A percentile compares a stretch with the other conserved stretches of the same genome.
phyloP scores from a whole-genome alignment of 2,888 invertebrate genomes.

The Andrena hattorfiana region DNA sequence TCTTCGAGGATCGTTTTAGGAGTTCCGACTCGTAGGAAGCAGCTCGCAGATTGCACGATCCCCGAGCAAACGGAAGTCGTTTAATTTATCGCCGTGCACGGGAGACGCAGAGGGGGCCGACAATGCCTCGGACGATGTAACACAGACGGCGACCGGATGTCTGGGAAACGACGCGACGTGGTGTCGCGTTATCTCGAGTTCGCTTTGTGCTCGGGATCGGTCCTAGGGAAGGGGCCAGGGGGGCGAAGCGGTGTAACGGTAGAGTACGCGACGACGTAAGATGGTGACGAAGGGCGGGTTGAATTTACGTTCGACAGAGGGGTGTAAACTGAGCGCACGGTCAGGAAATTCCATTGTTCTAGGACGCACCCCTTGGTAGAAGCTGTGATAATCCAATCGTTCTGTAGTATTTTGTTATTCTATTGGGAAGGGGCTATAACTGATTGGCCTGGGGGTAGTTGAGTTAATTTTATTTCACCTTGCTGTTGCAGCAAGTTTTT shows the following conservation, averaged over 20 bases:
- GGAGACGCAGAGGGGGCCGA: constrained; percentile 17
- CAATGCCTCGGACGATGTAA: constrained; percentile 41
- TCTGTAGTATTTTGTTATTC: constrained; percentile 27
- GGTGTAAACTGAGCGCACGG: constrained; percentile 38
- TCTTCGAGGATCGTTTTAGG: constrained; percentile 18
- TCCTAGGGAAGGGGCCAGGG: constrained; percentile 2
- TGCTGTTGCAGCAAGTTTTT: neutral
- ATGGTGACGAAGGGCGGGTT: constrained; percentile 17
- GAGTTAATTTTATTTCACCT: constrained; percentile 2
- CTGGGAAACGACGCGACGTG: constrained; percentile 33
- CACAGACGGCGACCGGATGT: constrained; percentile 30
- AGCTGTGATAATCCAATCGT: constrained; percentile 24
- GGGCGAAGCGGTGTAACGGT: neutral
- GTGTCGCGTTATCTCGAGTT: constrained; percentile 51
- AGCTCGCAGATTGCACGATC: constrained; percentile 42
- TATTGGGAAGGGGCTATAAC: neutral
- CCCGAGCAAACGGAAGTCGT: constrained; percentile 44
- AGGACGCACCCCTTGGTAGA: constrained; percentile 13
- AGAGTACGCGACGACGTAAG: constrained; percentile 38
- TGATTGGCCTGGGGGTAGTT: neutral
- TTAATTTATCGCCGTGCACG: constrained; percentile 56
- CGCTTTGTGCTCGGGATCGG: constrained; percentile 42
- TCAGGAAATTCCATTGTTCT: constrained; percentile 48
- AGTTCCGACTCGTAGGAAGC: constrained; percentile 1
- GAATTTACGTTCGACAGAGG: constrained; percentile 47